Percentiles rank a stretch among this genome's conserved stretches.
Conservation (phyloP, 2,113 vertebrate species). For the Pelvicachromis taeniatus region DNA sequence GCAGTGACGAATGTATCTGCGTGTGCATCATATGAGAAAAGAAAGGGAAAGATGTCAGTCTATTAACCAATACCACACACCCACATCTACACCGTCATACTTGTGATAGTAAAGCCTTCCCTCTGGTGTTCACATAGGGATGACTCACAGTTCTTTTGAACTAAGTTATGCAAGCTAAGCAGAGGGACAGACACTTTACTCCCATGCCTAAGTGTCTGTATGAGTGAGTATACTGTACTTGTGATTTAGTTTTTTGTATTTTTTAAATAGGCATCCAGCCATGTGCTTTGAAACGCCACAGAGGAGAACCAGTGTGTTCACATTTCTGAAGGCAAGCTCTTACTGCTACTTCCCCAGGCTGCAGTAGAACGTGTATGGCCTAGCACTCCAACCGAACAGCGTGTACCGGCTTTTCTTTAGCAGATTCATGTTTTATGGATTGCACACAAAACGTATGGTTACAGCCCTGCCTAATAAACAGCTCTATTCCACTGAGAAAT, state of each 20-base stretch:
- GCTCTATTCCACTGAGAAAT: not conserved
- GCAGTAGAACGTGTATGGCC: not conserved
- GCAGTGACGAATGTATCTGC: not conserved
- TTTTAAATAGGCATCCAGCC: not conserved
- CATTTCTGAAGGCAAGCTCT: conserved; percentile 19
- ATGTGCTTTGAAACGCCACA: not conserved
- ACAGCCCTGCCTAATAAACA: not conserved
- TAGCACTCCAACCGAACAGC: not conserved
- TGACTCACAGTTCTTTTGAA: conserved; percentile 26
- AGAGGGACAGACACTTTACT: not conserved
- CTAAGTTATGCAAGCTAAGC: conserved; percentile 15
- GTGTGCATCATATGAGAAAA: not conserved
- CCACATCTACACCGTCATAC: not conserved
- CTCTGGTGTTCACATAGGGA: not conserved
- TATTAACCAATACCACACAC: not conserved
- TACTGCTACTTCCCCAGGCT: not conserved
- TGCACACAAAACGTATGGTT: not conserved
- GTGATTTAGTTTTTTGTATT: not conserved
- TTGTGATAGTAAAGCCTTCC: not conserved
- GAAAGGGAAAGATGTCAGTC: not conserved
- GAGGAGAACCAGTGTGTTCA: conserved; percentile 41
- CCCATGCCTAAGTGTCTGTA: not conserved
- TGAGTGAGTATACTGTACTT: not conserved
- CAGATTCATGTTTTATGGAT: not conserved
- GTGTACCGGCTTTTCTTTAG: conserved; percentile 1